Base-by-base conservation (phyloP, 2,888 invertebrate species). In the Drosophila mimica region DNA sequence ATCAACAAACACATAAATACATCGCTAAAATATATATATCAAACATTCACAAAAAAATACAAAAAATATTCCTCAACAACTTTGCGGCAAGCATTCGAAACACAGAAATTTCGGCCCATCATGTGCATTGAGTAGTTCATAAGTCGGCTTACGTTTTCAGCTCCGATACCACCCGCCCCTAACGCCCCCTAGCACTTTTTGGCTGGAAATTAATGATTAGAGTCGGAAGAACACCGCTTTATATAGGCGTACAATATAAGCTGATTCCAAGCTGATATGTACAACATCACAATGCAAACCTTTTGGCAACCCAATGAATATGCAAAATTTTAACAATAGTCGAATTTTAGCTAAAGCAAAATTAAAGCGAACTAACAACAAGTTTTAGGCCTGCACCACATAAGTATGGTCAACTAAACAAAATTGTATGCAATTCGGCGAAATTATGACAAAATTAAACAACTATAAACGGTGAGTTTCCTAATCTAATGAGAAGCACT, bases 381-480 rank as follows among this genome's bases (percentile, higher is more conserved):
- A 78, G 77, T 68, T 83, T 82, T 82, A 88, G 88, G 79, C 82
- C 74, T 79, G 81, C 71, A 61, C 54, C 74, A 79, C 76, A 69
- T 67, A 60, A 70, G 68, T 81, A 70, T 86, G 76, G 73, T 56
- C 65, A 75, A 74, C 67, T 57, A 34, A 71, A 76, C 79, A 73
- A 83, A 88, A 81, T 81, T 83, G 43, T 73, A 73, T 65, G 79
- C 82, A 81, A 76, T 80, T 80, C 58, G 88, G 80, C 81, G 79
- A 76, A 76, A 82, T 70, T 84, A 87, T 86, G 74, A 85, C 76
- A 89, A 88, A 89, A 89, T 85, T 86, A 83, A 76, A 54, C 66
- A 74, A 78, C 64, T 82, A 72, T 79, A 80, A 88, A 89, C 91
- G 92, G 92, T 91, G 90, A 91, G 92, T 91, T 92, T 91, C 90